These are phyloP conservation scores for Centropristis striata DNA, from an alignment of 2,113 vertebrate genomes.

Conservation along the genomic window DNA sequence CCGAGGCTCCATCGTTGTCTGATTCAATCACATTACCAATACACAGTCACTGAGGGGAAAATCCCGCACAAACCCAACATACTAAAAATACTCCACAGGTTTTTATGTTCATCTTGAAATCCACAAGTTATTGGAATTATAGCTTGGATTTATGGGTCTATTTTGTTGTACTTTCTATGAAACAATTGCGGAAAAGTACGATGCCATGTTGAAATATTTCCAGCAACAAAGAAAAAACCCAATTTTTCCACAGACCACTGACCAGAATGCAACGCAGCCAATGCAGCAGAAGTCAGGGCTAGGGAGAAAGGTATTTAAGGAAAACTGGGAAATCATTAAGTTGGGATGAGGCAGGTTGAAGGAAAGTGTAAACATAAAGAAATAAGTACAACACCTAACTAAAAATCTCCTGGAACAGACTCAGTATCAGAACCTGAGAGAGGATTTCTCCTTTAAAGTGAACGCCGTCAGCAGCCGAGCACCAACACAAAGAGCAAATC, in stretches of 20 bases:
- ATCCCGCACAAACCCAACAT: constrained; percentile 5
- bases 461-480: constrained; percentile 10
- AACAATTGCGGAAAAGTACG: not conserved
- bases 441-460: constrained; percentile 24
- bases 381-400: not conserved
- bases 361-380: not conserved
- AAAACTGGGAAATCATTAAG: constrained; percentile 15
- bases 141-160: not conserved
- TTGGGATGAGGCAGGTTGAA: constrained; percentile 13
- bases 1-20: constrained; percentile 7
- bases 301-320: not conserved
- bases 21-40: constrained; percentile 20
- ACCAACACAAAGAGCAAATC: constrained; percentile 56
- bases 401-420: not conserved
- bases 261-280: constrained; percentile 6
- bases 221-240: not conserved
- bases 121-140: not conserved
- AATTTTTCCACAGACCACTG: constrained; percentile 6
- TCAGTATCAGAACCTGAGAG: constrained; percentile 23
- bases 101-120: constrained; percentile 7
- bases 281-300: not conserved
- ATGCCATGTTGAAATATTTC: not conserved
- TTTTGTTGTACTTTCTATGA: not conserved
- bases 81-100: constrained; percentile 15
- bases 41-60: constrained; percentile 11